phyloP scores from a whole-genome alignment of 2,888 invertebrate species.

The Drosophila anceps region DNA sequence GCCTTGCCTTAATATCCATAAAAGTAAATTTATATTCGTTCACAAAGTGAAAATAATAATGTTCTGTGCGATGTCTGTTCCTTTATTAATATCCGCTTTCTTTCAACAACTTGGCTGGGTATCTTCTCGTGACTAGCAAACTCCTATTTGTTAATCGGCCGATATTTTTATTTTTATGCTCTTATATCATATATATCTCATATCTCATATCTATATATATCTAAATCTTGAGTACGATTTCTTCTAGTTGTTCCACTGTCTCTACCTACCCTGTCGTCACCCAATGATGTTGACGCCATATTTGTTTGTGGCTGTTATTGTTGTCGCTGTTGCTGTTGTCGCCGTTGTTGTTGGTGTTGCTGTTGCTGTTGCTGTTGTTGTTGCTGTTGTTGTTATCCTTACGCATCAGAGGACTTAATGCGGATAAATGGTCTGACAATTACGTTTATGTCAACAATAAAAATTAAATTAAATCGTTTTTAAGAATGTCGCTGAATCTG shows the following conservation, averaged over 20 bases:
- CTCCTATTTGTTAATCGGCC: too few species aligned
- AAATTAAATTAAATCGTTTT: constrained; percentile 81
- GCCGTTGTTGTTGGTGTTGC: constrained; percentile 25
- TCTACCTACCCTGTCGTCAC: neutral
- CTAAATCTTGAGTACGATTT: too few species aligned
- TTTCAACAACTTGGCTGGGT: too few species aligned
- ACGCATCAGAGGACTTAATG: constrained; percentile 80
- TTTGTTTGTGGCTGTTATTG: constrained; percentile 65
- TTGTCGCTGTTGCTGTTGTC: constrained; percentile 44
- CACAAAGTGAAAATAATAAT: too few species aligned
- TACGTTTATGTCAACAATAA: constrained; percentile 82
- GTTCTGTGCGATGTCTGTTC: too few species aligned
- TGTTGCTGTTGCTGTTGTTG: constrained; percentile 39
- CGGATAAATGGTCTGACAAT: constrained; percentile 85
- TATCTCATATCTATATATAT: too few species aligned
- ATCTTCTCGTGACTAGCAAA: too few species aligned
- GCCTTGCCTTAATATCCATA: too few species aligned
- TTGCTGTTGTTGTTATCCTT: constrained; percentile 73
- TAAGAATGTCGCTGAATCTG: constrained; percentile 55
- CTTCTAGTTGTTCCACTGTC: constrained; percentile 41
- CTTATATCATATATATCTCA: too few species aligned
- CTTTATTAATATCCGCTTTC: too few species aligned
- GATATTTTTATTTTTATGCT: too few species aligned
- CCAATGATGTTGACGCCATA: constrained; percentile 57
- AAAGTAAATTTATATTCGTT: too few species aligned